Percentiles rank a stretch among this genome's conserved stretches.
Evolutionary conservation across 2,888 invertebrate species (phyloP).

Genomic region (Sphaeridia pumilis): DNA sequence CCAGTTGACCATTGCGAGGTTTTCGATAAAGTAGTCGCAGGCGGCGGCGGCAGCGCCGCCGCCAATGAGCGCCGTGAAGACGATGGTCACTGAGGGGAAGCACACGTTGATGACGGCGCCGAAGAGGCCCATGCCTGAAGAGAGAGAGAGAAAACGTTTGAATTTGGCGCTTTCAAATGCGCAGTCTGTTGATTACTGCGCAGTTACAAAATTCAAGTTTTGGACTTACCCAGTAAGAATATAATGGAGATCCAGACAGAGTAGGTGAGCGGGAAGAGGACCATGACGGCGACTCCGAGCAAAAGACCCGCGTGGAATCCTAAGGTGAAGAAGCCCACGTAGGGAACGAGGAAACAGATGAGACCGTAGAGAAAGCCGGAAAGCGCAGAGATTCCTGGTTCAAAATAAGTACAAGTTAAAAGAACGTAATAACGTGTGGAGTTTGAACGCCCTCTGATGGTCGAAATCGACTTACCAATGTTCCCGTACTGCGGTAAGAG

Average conservation of each 20-base stretch:
- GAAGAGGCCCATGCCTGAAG: slow-evolving; percentile 29
- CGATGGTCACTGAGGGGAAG: slow-evolving; percentile 48
- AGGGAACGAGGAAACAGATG: slow-evolving; percentile 69
- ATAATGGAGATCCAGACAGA: slow-evolving; percentile 57
- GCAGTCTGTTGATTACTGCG: neutral
- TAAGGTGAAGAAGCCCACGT: slow-evolving; percentile 68
- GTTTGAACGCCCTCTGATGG: neutral
- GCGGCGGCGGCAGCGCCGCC: slow-evolving; percentile 58
- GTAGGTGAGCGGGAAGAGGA: slow-evolving; percentile 37
- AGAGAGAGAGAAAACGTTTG: neutral
- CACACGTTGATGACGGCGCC: slow-evolving; percentile 34
- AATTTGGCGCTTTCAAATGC: neutral
- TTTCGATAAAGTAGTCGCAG: slow-evolving; percentile 63
- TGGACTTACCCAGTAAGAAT: slow-evolving; percentile 48
- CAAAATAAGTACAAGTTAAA: neutral
- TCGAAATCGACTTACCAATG: slow-evolving; percentile 52
- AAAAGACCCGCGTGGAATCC: slow-evolving; percentile 64
- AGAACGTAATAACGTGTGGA: neutral
- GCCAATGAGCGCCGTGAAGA: slow-evolving; percentile 64
- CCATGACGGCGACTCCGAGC: slow-evolving; percentile 49
- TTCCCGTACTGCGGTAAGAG: slow-evolving; percentile 65
- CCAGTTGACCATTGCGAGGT: slow-evolving; percentile 54
- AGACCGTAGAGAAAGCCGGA: slow-evolving; percentile 62
- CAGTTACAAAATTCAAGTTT: neutral
- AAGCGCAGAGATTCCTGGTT: slow-evolving; percentile 28